These are phyloP conservation scores for Oscheius myriophilus DNA, from an alignment of 2,888 invertebrate genomes.

Conservation along the genomic window DNA sequence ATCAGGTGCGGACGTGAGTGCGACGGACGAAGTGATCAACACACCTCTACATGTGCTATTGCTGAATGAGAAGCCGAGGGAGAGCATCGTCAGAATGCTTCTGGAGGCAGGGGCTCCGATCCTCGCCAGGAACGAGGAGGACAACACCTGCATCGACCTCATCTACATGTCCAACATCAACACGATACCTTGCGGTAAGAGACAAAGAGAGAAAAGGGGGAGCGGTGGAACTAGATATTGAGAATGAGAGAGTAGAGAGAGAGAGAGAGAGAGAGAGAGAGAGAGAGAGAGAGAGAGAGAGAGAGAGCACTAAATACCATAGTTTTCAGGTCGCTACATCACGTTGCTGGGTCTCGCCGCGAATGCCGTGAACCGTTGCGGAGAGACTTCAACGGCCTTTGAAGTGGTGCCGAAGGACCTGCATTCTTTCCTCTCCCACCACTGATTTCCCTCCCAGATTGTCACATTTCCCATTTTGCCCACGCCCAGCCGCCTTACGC, in stretches of 20 bases:
- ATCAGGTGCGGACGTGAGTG: constrained; percentile 39
- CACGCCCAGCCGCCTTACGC: too few relatives aligned
- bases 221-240: too few relatives aligned
- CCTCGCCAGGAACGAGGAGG: constrained; percentile 44
- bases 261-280: not conserved
- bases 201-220: not conserved
- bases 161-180: constrained; percentile 33
- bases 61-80: constrained; percentile 25
- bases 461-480: not conserved
- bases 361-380: constrained; percentile 35
- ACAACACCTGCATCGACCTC: constrained; percentile 43
- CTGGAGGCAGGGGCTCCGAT: constrained; percentile 44
- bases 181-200: constrained; percentile 21
- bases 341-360: constrained; percentile 37
- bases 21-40: constrained; percentile 40
- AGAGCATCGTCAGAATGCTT: constrained; percentile 40
- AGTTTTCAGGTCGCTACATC: constrained; percentile 38
- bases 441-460: constrained; percentile 2
- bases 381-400: constrained; percentile 5
- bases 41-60: constrained; percentile 57
- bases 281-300: not conserved
- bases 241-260: too few relatives aligned
- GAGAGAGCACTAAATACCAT: not conserved
- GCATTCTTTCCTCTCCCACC: constrained; percentile 16
- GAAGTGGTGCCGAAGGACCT: constrained; percentile 15